Percentiles rank a stretch among this genome's conserved stretches.
These are phyloP conservation scores for Eristalis tenax DNA, from an alignment of 2,888 invertebrate species.

Conservation along the genomic window DNA sequence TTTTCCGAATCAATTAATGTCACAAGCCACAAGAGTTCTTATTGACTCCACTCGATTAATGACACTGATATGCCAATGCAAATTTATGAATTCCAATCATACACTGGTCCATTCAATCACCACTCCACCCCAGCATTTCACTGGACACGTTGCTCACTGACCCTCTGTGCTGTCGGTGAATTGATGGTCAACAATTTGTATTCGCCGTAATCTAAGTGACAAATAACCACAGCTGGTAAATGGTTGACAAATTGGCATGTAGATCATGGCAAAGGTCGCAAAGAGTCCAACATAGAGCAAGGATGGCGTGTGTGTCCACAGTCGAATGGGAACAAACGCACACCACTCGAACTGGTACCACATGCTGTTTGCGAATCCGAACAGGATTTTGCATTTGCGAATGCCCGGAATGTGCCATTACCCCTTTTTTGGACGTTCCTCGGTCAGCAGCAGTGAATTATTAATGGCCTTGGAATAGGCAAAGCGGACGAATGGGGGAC, in stretches of 20 bases:
- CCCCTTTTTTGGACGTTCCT: conserved; percentile 34
- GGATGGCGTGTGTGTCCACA: conserved; percentile 32
- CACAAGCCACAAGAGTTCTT: conserved; percentile 9
- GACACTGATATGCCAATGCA: conserved; percentile 43
- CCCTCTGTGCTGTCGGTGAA: conserved; percentile 46
- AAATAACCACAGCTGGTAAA: conserved; percentile 69
- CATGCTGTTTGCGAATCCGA: conserved; percentile 54
- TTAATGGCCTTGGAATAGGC: conserved; percentile 62
- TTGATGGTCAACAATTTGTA: conserved; percentile 65
- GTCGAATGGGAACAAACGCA: conserved; percentile 10
- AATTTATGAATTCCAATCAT: conserved; percentile 61
- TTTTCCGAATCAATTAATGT: background rate
- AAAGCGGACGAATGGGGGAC: conserved; percentile 25
- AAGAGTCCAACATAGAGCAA: conserved; percentile 24
- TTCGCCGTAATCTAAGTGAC: conserved; percentile 65
- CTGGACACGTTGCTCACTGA: conserved; percentile 2
- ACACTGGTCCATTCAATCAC: conserved; percentile 41
- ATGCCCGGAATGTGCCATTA: conserved; percentile 33
- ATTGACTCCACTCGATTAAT: conserved; percentile 25
- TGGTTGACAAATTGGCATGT: conserved; percentile 71
- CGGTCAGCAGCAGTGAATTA: conserved; percentile 61
- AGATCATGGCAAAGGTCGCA: conserved; percentile 53
- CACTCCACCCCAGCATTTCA: background rate
- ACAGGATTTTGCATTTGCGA: conserved; percentile 17
- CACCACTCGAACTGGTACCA: conserved; percentile 21